These are phyloP conservation scores for Steinernema feltiae DNA, from an alignment of 1,140 invertebrate genomes.

Conservation along the genomic window DNA sequence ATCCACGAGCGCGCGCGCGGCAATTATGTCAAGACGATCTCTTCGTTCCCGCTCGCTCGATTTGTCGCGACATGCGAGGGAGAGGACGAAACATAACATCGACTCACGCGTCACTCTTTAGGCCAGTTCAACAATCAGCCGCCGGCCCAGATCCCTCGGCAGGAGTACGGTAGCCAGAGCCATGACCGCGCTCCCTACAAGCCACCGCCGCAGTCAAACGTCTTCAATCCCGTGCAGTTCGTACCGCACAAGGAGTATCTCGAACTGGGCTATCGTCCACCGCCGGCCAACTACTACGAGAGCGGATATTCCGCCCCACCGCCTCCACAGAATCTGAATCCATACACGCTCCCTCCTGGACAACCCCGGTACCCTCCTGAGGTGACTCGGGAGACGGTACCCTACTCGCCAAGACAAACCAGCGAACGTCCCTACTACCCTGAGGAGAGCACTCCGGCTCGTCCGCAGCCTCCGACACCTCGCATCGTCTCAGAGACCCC, in stretches of 20 bases:
- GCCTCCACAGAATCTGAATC: background rate
- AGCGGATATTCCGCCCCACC: background rate
- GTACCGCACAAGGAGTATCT: conserved; percentile 5
- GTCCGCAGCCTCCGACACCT: background rate
- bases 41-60: background rate
- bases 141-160: background rate
- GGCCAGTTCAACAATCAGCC: background rate
- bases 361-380: background rate
- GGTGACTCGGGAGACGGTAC: background rate
- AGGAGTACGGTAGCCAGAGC: too few species aligned
- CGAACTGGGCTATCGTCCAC: background rate
- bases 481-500: background rate
- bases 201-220: background rate
- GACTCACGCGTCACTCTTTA: background rate
- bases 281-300: background rate
- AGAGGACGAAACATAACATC: background rate
- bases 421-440: background rate
- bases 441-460: background rate
- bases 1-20: background rate
- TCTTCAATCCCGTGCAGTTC: background rate
- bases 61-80: background rate
- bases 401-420: background rate
- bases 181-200: background rate
- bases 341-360: background rate
- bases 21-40: conserved; percentile 14